Evolutionary conservation across 2,888 invertebrate species (phyloP).

Genomic region (Epicampocera succincta): DNA sequence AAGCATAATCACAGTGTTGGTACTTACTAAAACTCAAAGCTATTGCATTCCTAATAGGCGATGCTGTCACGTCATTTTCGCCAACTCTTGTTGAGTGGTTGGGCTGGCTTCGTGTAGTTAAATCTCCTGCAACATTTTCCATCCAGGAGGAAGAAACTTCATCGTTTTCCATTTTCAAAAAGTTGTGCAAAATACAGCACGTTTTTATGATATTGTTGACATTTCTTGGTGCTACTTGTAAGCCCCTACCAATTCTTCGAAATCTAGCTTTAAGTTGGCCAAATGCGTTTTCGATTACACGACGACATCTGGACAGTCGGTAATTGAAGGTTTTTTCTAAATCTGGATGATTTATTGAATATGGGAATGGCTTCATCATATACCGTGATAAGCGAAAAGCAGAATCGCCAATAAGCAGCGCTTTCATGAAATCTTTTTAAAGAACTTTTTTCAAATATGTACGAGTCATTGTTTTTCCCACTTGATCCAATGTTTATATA

Average conservation of each 20-base stretch:
- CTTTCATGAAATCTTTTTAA: too few species aligned
- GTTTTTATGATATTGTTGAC: conserved; percentile 47
- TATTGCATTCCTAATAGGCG: conserved; percentile 35
- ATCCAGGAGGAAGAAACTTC: conserved; percentile 21
- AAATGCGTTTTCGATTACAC: conserved; percentile 54
- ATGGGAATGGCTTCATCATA: too few species aligned
- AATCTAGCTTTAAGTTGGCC: conserved; percentile 67
- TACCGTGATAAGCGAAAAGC: too few species aligned
- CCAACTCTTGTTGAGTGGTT: conserved; percentile 50
- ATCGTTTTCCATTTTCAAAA: conserved; percentile 52
- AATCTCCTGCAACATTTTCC: conserved; percentile 36
- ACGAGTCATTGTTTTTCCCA: conserved; percentile 44
- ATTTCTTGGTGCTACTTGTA: conserved; percentile 56
- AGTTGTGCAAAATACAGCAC: conserved; percentile 55
- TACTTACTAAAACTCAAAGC: conserved; percentile 44
- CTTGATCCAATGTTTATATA: conserved; percentile 36
- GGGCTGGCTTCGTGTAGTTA: conserved; percentile 47
- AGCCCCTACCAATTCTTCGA: conserved; percentile 58
- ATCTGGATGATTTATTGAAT: too few species aligned
- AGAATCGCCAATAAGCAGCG: too few species aligned
- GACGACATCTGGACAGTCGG: conserved; percentile 49
- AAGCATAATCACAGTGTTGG: conserved; percentile 31
- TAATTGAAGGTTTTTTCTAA: conserved; percentile 53
- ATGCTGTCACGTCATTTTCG: conserved; percentile 52
- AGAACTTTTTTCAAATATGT: too few species aligned